These are phyloP conservation scores for Physeter macrocephalus DNA, from an alignment of 2,113 vertebrate genomes.

Conservation along the genomic window DNA sequence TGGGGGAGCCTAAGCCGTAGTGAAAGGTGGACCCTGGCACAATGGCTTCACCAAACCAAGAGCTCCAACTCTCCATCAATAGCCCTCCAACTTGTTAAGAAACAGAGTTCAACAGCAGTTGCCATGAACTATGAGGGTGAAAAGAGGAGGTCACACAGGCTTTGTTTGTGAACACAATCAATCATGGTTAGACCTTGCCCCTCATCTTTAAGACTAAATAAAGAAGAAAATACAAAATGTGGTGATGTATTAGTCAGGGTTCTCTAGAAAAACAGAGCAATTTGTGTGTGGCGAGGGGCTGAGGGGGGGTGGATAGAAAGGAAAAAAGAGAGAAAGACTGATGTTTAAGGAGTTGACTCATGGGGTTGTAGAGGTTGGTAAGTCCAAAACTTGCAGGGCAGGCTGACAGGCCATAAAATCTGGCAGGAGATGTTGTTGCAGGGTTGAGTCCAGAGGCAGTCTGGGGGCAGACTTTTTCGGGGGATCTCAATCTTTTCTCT, in stretches of 20 bases:
- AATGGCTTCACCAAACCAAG: not conserved
- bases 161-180: not conserved
- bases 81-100: not conserved
- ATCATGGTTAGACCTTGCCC: not conserved
- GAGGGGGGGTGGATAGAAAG: not conserved
- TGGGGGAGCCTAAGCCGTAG: not conserved
- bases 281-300: accelerated
- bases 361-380: not conserved
- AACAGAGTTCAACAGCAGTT: not conserved
- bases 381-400: not conserved
- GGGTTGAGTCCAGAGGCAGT: not conserved
- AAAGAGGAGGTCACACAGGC: not conserved
- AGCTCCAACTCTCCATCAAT: no score
- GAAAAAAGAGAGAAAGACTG: not conserved
- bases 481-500: not conserved
- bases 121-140: not conserved
- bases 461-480: not conserved
- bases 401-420: not conserved
- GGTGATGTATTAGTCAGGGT: not conserved
- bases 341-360: not conserved
- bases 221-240: not conserved
- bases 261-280: not conserved
- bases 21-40: not conserved
- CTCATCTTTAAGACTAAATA: not conserved
- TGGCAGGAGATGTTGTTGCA: not conserved